Evolutionary conservation across 2,888 invertebrate genomes (phyloP).

Genomic region (Cremastinae sp.): DNA sequence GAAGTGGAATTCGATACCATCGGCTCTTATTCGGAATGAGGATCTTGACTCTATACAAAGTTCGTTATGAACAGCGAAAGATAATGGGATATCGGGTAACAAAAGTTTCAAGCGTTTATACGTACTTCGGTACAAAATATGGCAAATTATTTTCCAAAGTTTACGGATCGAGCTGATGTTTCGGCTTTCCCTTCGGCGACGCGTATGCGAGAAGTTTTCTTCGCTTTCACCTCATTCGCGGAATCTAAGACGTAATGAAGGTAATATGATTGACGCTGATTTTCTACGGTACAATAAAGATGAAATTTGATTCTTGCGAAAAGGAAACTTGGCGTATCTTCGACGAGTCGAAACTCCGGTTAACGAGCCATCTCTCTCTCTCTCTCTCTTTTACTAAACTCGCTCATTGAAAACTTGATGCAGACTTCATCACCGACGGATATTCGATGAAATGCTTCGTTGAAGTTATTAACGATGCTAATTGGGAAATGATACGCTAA

Average conservation of each 20-base stretch:
- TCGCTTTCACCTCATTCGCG: constrained; percentile 9
- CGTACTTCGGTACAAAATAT: constrained; percentile 12
- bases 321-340: too few relatives aligned
- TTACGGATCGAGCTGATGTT: constrained; percentile 17
- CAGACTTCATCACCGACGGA: constrained; percentile 42
- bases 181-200: constrained; percentile 11
- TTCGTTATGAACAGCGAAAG: constrained; percentile 21
- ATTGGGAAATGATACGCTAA: constrained; percentile 11
- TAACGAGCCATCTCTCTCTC: constrained; percentile 17
- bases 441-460: constrained; percentile 9
- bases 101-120: not conserved
- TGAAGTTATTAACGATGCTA: not conserved
- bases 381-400: too few relatives aligned
- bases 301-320: constrained; percentile 70
- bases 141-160: constrained; percentile 41
- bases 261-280: constrained; percentile 53
- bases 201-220: not conserved
- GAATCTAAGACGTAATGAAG: constrained; percentile 56
- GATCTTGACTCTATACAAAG: constrained; percentile 7
- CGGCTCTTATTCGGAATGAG: not conserved
- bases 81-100: constrained; percentile 36
- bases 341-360: constrained; percentile 66
- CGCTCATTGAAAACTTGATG: constrained; percentile 20
- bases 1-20: constrained; percentile 19
- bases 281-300: constrained; percentile 41